These are phyloP conservation scores for Scomber colias DNA, from an alignment of 2,113 vertebrate species.

Conservation along the genomic window DNA sequence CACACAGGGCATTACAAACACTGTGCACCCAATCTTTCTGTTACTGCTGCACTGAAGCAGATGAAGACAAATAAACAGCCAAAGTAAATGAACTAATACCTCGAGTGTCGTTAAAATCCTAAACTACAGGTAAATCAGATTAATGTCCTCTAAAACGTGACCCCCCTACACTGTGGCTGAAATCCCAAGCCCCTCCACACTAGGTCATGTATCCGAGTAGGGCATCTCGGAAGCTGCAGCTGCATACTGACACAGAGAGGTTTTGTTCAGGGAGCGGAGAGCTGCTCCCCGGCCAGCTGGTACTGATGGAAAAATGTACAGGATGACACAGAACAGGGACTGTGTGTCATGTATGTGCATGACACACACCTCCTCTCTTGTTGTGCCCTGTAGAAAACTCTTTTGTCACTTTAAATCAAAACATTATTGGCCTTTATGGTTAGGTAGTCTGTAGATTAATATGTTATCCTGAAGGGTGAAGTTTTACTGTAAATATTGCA, in stretches of 20 bases:
- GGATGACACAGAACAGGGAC: slow-evolving; percentile 33
- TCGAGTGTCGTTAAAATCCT: slow-evolving; percentile 4
- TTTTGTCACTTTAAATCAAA: slow-evolving; percentile 23
- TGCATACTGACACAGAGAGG: slow-evolving; percentile 79
- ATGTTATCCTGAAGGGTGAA: background rate
- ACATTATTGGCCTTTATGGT: slow-evolving; percentile 2
- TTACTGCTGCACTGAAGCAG: slow-evolving; percentile 1
- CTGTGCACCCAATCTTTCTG: background rate
- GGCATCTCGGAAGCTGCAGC: slow-evolving; percentile 81
- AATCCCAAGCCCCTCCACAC: slow-evolving; percentile 67
- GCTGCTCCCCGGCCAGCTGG: slow-evolving; percentile 66
- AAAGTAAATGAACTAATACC: background rate
- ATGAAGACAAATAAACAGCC: background rate
- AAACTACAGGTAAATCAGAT: background rate
- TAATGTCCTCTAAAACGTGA: background rate
- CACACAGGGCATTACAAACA: slow-evolving; percentile 18
- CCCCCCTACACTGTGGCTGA: slow-evolving; percentile 42
- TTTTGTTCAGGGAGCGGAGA: slow-evolving; percentile 73
- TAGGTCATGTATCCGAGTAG: slow-evolving; percentile 73
- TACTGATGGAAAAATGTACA: slow-evolving; percentile 71
- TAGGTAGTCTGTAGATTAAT: background rate
- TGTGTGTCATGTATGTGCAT: slow-evolving; percentile 2
- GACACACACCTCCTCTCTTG: slow-evolving; percentile 4
- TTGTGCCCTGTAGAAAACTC: slow-evolving; percentile 3
- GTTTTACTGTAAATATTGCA: background rate